Percentiles rank a stretch among this genome's conserved stretches.
phyloP scores from a whole-genome alignment of 2,797 vertebrate species.

The Urocyon cinereoargenteus region DNA sequence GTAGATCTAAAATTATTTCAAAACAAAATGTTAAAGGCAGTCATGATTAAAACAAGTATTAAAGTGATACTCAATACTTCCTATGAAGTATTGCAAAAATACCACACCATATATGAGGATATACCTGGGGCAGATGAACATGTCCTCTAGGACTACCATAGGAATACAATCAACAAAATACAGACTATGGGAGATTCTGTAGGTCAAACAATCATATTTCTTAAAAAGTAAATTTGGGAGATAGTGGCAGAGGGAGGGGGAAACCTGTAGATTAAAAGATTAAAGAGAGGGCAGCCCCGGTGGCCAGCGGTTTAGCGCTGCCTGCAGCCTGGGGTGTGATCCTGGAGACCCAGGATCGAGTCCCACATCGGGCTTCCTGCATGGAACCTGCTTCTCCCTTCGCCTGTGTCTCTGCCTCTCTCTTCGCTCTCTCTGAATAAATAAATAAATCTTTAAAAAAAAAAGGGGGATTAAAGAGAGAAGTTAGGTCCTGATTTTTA shows the following conservation, averaged over 20 bases:
- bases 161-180: background rate
- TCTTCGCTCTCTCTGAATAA: no score
- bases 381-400: no score
- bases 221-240: conserved; percentile 15
- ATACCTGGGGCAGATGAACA: background rate
- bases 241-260: background rate
- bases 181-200: background rate
- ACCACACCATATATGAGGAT: background rate
- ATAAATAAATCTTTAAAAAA: no score
- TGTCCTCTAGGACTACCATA: background rate
- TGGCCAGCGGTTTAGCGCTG: no score
- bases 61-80: background rate
- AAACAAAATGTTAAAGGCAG: background rate
- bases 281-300: background rate
- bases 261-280: background rate
- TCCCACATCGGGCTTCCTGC: no score
- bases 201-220: background rate
- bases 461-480: background rate
- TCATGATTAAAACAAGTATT: background rate
- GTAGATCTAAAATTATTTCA: conserved; percentile 35
- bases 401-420: no score
- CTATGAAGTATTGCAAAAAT: background rate
- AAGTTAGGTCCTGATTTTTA: background rate
- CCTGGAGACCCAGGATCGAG: no score
- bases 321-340: no score